Evolutionary conservation across 2,797 vertebrate genomes (phyloP).

Genomic region (Alosa sapidissima): DNA sequence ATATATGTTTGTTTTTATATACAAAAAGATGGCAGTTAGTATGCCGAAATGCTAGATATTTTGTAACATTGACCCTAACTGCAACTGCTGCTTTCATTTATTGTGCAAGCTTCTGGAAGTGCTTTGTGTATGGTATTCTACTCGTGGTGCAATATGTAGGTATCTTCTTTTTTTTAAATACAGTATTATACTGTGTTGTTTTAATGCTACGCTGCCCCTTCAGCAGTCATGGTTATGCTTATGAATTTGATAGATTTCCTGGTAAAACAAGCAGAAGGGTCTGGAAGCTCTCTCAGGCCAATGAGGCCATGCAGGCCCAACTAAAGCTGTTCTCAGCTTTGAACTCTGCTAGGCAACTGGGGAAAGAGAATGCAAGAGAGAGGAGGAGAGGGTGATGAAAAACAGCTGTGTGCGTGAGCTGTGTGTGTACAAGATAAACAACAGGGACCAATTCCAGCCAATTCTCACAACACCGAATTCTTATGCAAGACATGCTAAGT

Average conservation of each 20-base stretch:
- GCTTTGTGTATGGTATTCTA: constrained; percentile 63
- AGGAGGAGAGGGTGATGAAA: not conserved
- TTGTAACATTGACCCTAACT: constrained; percentile 19
- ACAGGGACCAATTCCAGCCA: not conserved
- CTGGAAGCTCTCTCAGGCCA: constrained; percentile 30
- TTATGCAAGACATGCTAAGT: not conserved
- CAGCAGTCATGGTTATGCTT: constrained; percentile 46
- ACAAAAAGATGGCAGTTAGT: not conserved
- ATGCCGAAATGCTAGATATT: constrained; percentile 2
- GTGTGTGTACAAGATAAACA: not conserved
- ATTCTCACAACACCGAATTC: not conserved
- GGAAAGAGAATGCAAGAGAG: not conserved
- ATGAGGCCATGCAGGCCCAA: not conserved
- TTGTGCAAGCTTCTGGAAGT: constrained; percentile 54
- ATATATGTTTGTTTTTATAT: not conserved
- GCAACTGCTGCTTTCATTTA: constrained; percentile 35
- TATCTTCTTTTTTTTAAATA: constrained; percentile 49
- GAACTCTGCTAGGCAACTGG: not conserved
- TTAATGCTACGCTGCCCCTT: constrained; percentile 49
- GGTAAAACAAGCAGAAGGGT: constrained; percentile 5
- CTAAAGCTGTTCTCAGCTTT: not conserved
- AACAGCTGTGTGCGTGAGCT: not conserved
- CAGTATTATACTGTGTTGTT: constrained; percentile 54
- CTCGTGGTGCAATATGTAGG: constrained; percentile 58
- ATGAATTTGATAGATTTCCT: constrained; percentile 32